A percentile compares a stretch with the other conserved stretches of the same genome.
Conservation (phyloP, 2,888 invertebrate species). For the Pandemis cinnamomeana region DNA sequence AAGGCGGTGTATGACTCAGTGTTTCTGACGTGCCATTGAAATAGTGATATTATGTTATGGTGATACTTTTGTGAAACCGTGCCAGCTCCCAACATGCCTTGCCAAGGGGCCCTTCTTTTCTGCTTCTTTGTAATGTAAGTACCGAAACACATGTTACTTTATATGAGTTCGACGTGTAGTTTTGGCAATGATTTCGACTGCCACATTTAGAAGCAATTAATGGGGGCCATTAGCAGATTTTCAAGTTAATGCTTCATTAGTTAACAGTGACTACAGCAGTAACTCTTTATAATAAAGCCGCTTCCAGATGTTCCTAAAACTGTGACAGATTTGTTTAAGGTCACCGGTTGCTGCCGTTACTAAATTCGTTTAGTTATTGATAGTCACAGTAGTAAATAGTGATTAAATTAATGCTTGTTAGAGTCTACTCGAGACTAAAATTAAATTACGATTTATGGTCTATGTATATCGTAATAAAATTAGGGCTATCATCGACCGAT, state of each 20-base stretch:
- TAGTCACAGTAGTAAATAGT: neutral
- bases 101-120: conserved; percentile 63
- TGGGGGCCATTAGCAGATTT: neutral
- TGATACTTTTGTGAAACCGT: conserved; percentile 58
- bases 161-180: neutral
- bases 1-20: conserved; percentile 60
- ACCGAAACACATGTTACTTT: conserved; percentile 43
- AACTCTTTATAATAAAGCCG: neutral
- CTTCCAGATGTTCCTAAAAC: neutral
- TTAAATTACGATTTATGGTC: conserved; percentile 26
- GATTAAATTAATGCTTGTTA: neutral
- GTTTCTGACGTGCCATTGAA: conserved; percentile 49
- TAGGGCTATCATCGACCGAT: conserved; percentile 19
- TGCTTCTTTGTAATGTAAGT: conserved; percentile 70
- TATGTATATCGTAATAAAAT: conserved; percentile 16
- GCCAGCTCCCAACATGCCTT: conserved; percentile 55
- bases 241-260: neutral
- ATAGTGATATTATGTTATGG: conserved; percentile 61
- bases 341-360: neutral
- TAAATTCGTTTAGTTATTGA: too few species aligned
- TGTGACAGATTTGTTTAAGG: neutral
- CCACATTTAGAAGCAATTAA: neutral
- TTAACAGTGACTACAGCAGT: neutral
- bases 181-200: conserved; percentile 13
- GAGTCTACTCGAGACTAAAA: neutral